A percentile compares a stretch with the other conserved stretches of the same genome.
These are phyloP conservation scores for Chelonus formosanus DNA, from an alignment of 2,888 invertebrate genomes.

Conservation along the genomic window DNA sequence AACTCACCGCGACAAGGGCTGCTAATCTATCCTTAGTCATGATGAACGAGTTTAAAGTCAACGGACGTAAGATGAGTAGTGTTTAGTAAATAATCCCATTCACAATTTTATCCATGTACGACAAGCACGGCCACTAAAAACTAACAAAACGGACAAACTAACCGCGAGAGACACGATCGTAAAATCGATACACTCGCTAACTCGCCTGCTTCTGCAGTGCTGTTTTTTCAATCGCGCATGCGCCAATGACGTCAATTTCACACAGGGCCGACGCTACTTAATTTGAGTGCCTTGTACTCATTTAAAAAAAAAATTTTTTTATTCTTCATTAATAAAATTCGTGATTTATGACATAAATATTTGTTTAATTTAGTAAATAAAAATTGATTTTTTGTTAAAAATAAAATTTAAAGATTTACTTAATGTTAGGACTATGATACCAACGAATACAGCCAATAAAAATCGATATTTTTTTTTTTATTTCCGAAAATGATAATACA, in stretches of 20 bases:
- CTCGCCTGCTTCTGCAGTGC: slow-evolving; percentile 73
- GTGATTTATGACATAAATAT: no score
- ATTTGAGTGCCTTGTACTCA: no score
- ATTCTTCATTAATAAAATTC: no score
- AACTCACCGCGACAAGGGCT: slow-evolving; percentile 91
- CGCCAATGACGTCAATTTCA: slow-evolving; percentile 62
- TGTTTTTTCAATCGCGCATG: slow-evolving; percentile 67
- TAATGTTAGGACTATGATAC: no score
- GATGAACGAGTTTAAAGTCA: slow-evolving; percentile 53
- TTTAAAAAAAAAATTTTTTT: no score
- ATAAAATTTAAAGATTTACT: no score
- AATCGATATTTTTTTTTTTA: no score
- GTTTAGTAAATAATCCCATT: slow-evolving; percentile 72
- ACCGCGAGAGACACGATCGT: slow-evolving; percentile 69
- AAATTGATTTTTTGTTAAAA: no score
- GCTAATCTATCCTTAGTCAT: slow-evolving; percentile 98
- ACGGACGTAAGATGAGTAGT: slow-evolving; percentile 56
- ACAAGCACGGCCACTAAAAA: slow-evolving; percentile 73
- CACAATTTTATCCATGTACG: slow-evolving; percentile 79
- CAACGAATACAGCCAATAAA: no score
- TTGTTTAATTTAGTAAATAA: no score
- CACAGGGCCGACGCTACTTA: slow-evolving; percentile 23
- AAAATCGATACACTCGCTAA: slow-evolving; percentile 83
- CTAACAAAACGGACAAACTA: slow-evolving; percentile 65
- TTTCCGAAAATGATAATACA: no score